Evolutionary conservation across 2,797 vertebrate genomes (phyloP).

Genomic region (Mormyrus proboscirostris): DNA sequence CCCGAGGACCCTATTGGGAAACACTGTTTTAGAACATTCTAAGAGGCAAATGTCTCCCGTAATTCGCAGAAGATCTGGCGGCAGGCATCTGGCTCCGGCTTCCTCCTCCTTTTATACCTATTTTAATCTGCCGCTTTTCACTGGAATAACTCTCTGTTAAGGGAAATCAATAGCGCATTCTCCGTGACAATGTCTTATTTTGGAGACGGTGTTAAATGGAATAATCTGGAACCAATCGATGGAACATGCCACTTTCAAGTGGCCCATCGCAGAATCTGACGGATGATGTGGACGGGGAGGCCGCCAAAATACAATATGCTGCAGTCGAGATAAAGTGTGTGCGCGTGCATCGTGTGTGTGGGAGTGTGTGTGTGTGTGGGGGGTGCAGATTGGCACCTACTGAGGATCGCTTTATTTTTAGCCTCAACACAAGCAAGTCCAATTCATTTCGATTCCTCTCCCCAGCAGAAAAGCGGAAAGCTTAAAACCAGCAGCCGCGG

Average conservation of each 20-base stretch:
- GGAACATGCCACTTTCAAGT: slow-evolving; percentile 25
- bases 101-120: slow-evolving; percentile 21
- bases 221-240: slow-evolving; percentile 63
- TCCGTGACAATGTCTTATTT: slow-evolving; percentile 53
- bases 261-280: slow-evolving; percentile 37
- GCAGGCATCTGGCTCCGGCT: background rate
- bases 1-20: background rate
- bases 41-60: background rate
- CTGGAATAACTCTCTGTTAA: slow-evolving; percentile 46
- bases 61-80: background rate
- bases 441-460: slow-evolving; percentile 20
- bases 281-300: slow-evolving; percentile 41
- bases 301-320: background rate
- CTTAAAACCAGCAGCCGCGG: slow-evolving; percentile 1
- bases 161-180: slow-evolving; percentile 61
- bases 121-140: slow-evolving; percentile 31
- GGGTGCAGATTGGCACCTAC: background rate
- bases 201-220: slow-evolving; percentile 57
- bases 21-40: background rate
- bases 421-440: slow-evolving; percentile 20
- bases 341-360: background rate
- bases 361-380: background rate
- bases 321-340: background rate
- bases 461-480: background rate
- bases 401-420: slow-evolving; percentile 17